Evolutionary conservation across 2,797 vertebrate species (phyloP).

Genomic region (Squalus acanthias): DNA sequence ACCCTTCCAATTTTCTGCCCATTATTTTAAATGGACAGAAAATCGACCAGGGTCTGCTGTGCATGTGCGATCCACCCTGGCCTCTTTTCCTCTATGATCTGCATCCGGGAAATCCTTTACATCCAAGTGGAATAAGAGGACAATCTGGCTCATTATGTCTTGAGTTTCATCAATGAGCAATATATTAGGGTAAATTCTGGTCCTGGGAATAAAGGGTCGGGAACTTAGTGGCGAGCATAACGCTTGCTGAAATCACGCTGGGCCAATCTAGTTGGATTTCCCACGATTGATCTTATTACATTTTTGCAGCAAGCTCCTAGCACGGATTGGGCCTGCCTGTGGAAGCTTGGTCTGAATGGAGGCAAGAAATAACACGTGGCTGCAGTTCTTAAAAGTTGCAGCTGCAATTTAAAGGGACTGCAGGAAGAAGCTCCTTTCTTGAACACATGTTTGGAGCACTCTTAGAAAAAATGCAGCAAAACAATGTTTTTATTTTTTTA

Average conservation of each 20-base stretch:
- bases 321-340: background rate
- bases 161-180: background rate
- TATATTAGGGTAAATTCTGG: background rate
- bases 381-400: constrained; percentile 12
- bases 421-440: background rate
- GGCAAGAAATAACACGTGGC: constrained; percentile 24
- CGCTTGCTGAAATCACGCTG: background rate
- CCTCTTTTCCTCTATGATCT: background rate
- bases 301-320: background rate
- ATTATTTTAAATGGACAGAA: background rate
- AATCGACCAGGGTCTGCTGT: background rate
- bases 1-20: background rate
- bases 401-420: constrained; percentile 10
- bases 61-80: background rate
- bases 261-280: background rate
- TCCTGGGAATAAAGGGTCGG: background rate
- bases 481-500: background rate
- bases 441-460: background rate
- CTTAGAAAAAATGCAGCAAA: background rate
- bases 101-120: background rate
- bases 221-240: background rate
- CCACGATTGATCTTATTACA: background rate
- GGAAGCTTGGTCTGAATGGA: constrained; percentile 10
- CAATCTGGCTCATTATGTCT: background rate
- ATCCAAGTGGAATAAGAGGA: background rate